Conservation (phyloP, 1,140 invertebrate species). For the Physella acuta region DNA sequence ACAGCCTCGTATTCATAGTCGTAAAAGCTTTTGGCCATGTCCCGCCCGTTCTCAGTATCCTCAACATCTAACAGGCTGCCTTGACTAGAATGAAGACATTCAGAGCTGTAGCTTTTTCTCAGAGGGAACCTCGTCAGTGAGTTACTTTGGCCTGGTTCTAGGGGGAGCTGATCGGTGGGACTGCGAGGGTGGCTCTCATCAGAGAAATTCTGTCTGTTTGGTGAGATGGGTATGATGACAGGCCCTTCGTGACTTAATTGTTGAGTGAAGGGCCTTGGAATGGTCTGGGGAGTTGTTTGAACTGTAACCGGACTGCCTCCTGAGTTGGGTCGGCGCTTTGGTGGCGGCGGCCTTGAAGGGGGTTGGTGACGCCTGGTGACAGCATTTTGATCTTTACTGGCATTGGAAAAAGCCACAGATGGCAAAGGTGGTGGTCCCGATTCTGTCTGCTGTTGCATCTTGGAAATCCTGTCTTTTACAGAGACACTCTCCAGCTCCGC, state of each 20-base stretch:
- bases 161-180: conserved; percentile 26
- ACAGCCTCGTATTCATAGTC: conserved; percentile 30
- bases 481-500: not conserved
- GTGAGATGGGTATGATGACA: conserved; percentile 16
- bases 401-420: not conserved
- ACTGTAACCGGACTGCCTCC: conserved; percentile 3
- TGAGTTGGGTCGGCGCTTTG: conserved; percentile 28
- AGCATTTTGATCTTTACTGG: not conserved
- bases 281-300: not conserved
- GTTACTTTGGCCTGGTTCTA: not conserved
- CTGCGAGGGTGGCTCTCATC: conserved; percentile 22
- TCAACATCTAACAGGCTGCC: conserved; percentile 16
- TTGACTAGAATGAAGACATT: conserved; percentile 27
- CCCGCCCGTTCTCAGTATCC: conserved; percentile 2
- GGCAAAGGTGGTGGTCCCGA: not conserved
- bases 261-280: not conserved
- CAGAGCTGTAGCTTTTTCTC: conserved; percentile 35
- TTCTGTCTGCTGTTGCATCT: conserved; percentile 8
- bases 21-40: not conserved
- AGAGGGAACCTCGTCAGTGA: conserved; percentile 28
- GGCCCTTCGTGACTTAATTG: not conserved
- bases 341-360: conserved; percentile 33
- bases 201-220: not conserved
- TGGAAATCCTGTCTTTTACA: conserved; percentile 24
- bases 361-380: conserved; percentile 13